Evolutionary conservation across 2,113 vertebrate genomes (phyloP), one percentile per base, ranked within the genome.

Genomic region (Alaudala cheleensis): DNA sequence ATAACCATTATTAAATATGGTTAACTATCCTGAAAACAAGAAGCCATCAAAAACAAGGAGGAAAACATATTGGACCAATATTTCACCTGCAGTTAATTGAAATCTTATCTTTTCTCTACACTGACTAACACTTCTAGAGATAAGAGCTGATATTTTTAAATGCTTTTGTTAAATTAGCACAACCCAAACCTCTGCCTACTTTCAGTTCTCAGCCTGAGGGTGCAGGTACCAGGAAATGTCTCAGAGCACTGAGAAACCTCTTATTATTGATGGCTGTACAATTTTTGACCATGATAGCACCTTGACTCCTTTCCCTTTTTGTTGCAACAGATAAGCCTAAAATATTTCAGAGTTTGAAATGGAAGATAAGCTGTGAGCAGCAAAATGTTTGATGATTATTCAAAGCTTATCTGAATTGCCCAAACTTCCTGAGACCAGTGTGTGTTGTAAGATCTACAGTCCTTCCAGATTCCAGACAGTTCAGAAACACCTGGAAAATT

Each of bases 321-420:
- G 58, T 60, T 81, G 57, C 53, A 65, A 79, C 47, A 89, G 93
- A 82, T 78, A 88, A 95, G 34, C 53, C 50, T 93, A 71, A 88
- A 93, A 69, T 71, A 28, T 54, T 90, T 82, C 78, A 70, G 71
- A 81, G 51, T 90, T 91, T 81, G 39, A 90, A 95, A 86, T 10
- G 15, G 54, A 60, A 86, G 61, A 81, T 93, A 92, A 94, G 80
- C 45, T 71, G 45, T 20, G 50, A 94, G 54, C 33, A 80, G 44
- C 23, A 73, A 86, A 86, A 71, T 37, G n/a, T 86, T 47, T 88
- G 90, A 88, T 74, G 64, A 74, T 60, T 92, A 93, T 86, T 92
- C 76, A 88, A 78, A 83, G 76, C 71, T 94, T 93, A 97, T 85
- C 90, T 93, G 88, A 88, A 81, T 57, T 78, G 64, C 44, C 67